These are phyloP conservation scores for Chaenogobius annularis DNA, from an alignment of 2,113 vertebrate species.

Conservation along the genomic window DNA sequence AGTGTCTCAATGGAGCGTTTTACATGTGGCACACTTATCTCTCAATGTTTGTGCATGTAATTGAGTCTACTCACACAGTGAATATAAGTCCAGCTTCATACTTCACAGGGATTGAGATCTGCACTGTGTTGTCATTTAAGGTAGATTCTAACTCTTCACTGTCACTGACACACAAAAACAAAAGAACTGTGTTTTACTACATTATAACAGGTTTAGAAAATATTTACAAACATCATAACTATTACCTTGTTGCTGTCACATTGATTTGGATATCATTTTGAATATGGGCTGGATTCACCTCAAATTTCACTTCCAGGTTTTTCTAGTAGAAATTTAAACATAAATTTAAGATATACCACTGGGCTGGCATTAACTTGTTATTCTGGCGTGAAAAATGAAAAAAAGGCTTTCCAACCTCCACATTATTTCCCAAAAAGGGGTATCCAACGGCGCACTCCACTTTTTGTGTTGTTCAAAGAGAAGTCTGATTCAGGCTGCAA, in stretches of 20 bases:
- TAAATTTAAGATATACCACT: no score
- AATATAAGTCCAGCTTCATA: constrained; percentile 87
- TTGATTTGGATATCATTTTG: constrained; percentile 81
- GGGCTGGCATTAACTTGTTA: no score
- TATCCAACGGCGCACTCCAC: constrained; percentile 91
- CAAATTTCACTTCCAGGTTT: constrained; percentile 85
- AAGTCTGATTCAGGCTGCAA: constrained; percentile 84
- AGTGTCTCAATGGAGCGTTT: no score
- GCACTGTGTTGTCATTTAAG: constrained; percentile 80
- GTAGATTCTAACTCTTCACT: constrained; percentile 85
- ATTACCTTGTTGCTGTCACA: constrained; percentile 85
- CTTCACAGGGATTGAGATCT: constrained; percentile 84
- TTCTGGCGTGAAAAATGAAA: no score
- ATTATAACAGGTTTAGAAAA: not conserved
- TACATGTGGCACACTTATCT: no score
- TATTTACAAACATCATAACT: not conserved
- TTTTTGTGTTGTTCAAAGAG: constrained; percentile 77
- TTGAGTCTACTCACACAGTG: constrained; percentile 78
- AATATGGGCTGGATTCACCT: constrained; percentile 83
- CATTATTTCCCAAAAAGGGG: constrained; percentile 84
- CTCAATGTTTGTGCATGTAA: no score
- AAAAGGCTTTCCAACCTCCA: constrained; percentile 61
- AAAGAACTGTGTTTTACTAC: not conserved
- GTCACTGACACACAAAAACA: constrained; percentile 78
- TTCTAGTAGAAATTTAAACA: constrained; percentile 73